phyloP scores from a whole-genome alignment of 53 echinoderm and acorn worm genomes.

The Hippasteria phrygiana region DNA sequence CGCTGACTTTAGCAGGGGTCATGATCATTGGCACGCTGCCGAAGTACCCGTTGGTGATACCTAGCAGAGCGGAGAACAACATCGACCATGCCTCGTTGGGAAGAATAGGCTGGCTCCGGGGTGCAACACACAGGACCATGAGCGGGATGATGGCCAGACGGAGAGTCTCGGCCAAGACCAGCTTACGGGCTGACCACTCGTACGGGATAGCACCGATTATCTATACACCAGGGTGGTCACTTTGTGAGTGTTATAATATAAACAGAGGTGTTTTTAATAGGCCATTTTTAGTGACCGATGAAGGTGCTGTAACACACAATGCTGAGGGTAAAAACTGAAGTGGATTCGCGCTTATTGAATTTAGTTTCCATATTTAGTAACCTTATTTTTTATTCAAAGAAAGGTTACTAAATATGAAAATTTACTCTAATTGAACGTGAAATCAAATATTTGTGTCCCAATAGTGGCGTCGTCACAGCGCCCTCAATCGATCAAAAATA shows the following conservation, averaged over 20 bases:
- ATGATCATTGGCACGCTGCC: conserved; percentile 91
- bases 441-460: no score
- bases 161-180: conserved; percentile 61
- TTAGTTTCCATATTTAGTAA: no score
- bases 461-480: no score
- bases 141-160: conserved; percentile 78
- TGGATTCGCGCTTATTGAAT: no score
- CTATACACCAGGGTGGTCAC: conserved; percentile 48
- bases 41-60: conserved; percentile 88
- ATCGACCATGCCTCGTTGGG: conserved; percentile 77
- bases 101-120: conserved; percentile 66
- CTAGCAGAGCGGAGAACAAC: conserved; percentile 70
- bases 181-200: conserved; percentile 68
- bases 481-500: no score
- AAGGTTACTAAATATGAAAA: no score
- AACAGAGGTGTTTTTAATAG: not conserved
- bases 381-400: no score
- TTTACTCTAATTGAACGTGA: no score
- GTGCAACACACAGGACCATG: conserved; percentile 80
- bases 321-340: no score
- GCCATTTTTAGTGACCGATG: no score
- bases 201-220: conserved; percentile 79
- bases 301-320: no score
- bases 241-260: no score
- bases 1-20: conserved; percentile 74